Base-by-base conservation (phyloP, 2,888 invertebrate genomes). In the Diaprepes abbreviatus region DNA sequence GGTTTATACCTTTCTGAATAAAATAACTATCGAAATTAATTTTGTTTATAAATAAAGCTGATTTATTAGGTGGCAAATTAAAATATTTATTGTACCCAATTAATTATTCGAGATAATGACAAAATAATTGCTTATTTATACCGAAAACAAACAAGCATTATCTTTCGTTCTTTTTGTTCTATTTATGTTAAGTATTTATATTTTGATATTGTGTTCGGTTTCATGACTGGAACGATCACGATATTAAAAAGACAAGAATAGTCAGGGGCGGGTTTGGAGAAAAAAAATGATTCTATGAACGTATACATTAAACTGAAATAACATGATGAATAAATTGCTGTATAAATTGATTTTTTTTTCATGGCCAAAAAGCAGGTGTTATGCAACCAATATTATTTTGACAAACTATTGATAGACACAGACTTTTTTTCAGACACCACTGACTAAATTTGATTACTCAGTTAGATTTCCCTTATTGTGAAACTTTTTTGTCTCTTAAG, bases 31-130 rank as follows among this genome's bases (percentile, higher is more conserved):
- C 21, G 4, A 43, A 21, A n/a, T 43, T 10, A 43, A 43, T 43
- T 1, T 24, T 5, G 3, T 40, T 1, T 9, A 17, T 40, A 43
- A 43, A 43, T 43, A 21, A 43, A 43, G 19, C n/a, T 43, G 21
- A 58, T 43, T 58, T 28, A 58, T 58, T 58, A 17, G 40, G 58
- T 58, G 43, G 12, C 19, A 43, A 43, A 55, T 21, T 38, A 55
- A 36, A n/a, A 35, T 38, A 55, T 35, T 54, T 54, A 35, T 35
- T 35, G 12, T 17, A 19, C 14, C 31, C 17, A 55, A 58, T 58
- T 58, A 40, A 43, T 43, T 43, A 9, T 16, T 43, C 4, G 6
- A 31, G 40, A 58, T 58, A 58, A 58, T 28, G 58, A 58, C 40
- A 40, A 43, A 58, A 43, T 40, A 40, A 40, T 58, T 58, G 43